These are phyloP conservation scores for Drosophila paramelanica DNA, from an alignment of 2,888 invertebrate species.

Conservation along the genomic window DNA sequence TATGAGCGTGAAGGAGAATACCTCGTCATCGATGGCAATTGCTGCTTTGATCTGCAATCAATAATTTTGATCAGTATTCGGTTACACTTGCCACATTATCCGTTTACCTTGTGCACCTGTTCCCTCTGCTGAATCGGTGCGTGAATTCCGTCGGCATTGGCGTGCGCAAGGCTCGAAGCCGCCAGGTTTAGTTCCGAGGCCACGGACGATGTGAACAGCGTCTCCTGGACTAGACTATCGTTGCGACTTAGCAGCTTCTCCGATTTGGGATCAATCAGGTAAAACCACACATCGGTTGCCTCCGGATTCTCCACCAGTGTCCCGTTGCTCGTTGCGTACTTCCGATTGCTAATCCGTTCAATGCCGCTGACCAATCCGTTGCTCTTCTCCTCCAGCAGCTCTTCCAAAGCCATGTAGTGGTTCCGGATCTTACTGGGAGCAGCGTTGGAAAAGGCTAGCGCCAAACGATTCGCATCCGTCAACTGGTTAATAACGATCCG, in stretches of 20 bases:
- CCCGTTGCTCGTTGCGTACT: conserved; percentile 90
- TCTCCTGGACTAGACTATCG: conserved; percentile 89
- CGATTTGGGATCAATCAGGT: conserved; percentile 91
- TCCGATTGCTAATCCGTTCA: conserved; percentile 92
- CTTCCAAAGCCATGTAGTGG: conserved; percentile 85
- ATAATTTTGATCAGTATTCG: background rate
- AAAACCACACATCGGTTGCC: conserved; percentile 95
- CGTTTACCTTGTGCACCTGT: conserved; percentile 82
- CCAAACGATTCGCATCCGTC: conserved; percentile 90
- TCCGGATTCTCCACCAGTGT: conserved; percentile 89
- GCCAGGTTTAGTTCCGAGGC: conserved; percentile 89
- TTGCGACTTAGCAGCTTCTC: conserved; percentile 91
- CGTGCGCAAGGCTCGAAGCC: conserved; percentile 89
- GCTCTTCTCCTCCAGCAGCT: conserved; percentile 86
- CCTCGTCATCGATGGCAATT: conserved; percentile 88
- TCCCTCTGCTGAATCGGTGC: conserved; percentile 85
- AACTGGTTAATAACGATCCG: conserved; percentile 88
- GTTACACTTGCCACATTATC: rapidly evolving
- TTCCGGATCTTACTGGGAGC: conserved; percentile 89
- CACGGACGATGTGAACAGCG: conserved; percentile 87
- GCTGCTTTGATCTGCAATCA: conserved; percentile 85
- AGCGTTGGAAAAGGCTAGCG: conserved; percentile 91
- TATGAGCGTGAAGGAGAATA: conserved; percentile 95
- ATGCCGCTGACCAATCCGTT: conserved; percentile 92
- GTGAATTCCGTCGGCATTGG: conserved; percentile 89